Percentiles rank a stretch among this genome's conserved stretches.
Conservation (phyloP, 2,797 vertebrate species). For the Heliangelus exortis region DNA sequence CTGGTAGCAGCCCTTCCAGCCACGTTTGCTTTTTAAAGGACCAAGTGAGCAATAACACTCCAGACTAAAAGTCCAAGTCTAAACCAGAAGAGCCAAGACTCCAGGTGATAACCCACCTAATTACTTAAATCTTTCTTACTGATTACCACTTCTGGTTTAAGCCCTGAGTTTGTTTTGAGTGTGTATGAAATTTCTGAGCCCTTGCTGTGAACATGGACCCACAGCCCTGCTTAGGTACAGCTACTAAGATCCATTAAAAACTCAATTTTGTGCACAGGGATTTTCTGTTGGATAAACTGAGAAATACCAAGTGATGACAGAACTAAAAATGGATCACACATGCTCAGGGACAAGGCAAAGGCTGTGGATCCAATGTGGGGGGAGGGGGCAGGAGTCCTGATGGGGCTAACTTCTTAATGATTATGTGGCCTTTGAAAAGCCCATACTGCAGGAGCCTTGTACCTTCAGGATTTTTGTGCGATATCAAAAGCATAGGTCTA, state of each 20-base stretch:
- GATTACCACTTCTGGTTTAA: not conserved
- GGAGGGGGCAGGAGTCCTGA: not conserved
- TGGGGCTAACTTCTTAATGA: not conserved
- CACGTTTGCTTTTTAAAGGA: not conserved
- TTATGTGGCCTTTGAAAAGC: conserved; percentile 5
- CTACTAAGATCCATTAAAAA: not conserved
- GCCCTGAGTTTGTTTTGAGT: not conserved
- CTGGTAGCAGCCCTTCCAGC: not conserved
- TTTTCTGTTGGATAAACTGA: not conserved
- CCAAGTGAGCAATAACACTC: not conserved
- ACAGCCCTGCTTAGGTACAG: not conserved
- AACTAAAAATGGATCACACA: not conserved
- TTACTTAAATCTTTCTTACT: not conserved
- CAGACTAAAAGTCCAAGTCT: not conserved
- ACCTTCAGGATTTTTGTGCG: not conserved
- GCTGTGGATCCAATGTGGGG: not conserved
- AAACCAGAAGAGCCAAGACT: not conserved
- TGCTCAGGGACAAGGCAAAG: not conserved
- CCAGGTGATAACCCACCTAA: not conserved
- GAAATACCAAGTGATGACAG: not conserved
- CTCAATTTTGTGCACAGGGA: not conserved
- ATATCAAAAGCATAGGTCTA: not conserved
- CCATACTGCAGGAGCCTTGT: not conserved
- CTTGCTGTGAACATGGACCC: not conserved
- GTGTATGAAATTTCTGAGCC: not conserved